Conservation (phyloP, 2,113 vertebrate species). For the Scopus umbretta region DNA sequence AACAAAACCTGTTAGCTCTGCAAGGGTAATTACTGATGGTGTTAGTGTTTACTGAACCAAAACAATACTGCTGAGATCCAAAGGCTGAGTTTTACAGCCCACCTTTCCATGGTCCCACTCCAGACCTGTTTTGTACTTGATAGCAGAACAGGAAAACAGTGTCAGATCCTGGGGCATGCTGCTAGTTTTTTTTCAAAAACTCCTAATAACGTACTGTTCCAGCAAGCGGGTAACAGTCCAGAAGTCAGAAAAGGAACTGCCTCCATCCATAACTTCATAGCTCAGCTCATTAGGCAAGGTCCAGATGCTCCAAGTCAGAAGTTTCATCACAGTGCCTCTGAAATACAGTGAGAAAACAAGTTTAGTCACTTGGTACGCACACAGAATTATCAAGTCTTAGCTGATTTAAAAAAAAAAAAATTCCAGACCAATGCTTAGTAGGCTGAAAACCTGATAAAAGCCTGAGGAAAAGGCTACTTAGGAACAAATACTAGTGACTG, state of each 20-base stretch:
- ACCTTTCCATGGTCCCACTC: accelerated
- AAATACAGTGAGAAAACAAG: not conserved
- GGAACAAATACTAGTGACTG: not conserved
- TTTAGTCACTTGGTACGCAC: not conserved
- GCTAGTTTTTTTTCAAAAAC: not conserved
- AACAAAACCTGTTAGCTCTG: not conserved
- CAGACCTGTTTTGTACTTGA: not conserved
- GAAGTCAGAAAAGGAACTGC: not conserved
- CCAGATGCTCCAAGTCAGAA: not conserved
- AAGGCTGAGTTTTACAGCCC: not conserved
- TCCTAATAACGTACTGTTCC: not conserved
- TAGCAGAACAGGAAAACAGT: not conserved
- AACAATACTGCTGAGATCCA: not conserved
- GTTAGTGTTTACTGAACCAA: accelerated
- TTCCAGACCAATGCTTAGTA: not conserved
- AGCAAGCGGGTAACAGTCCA: not conserved
- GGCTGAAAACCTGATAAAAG: not conserved
- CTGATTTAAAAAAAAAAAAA: not conserved
- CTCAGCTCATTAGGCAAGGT: not conserved
- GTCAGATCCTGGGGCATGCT: not conserved
- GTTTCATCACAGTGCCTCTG: not conserved
- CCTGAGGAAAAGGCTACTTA: not conserved
- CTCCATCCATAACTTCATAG: not conserved
- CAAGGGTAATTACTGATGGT: not conserved
- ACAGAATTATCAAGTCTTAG: accelerated